Evolutionary conservation across 2,888 invertebrate genomes (phyloP).

Genomic region (Acleris cristana): DNA sequence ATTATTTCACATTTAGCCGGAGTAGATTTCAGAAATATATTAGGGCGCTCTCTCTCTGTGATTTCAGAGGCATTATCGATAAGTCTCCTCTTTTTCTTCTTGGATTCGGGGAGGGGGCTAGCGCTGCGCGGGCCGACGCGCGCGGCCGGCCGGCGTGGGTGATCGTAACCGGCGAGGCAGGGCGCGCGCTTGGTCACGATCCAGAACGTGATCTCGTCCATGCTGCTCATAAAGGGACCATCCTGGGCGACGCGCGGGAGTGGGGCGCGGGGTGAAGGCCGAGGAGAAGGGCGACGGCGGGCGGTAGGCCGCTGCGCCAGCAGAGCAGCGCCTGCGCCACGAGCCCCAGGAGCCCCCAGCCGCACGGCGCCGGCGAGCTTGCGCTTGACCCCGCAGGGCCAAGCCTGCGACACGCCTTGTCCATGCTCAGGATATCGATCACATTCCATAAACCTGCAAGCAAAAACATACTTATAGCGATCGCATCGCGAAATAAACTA

Average conservation of each 20-base stretch:
- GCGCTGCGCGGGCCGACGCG: constrained; percentile 37
- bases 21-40: constrained; percentile 67
- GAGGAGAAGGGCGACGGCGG: constrained; percentile 39
- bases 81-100: constrained; percentile 69
- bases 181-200: constrained; percentile 75
- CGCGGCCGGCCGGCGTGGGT: constrained; percentile 48
- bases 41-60: constrained; percentile 52
- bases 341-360: constrained; percentile 53
- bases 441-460: constrained; percentile 75
- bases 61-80: constrained; percentile 65
- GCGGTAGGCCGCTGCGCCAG: constrained; percentile 41
- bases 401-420: constrained; percentile 44
- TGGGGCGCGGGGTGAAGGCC: constrained; percentile 35
- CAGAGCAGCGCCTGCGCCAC: constrained; percentile 50
- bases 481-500: not conserved
- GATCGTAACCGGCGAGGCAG: constrained; percentile 73
- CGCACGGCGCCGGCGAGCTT: constrained; percentile 53
- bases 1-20: constrained; percentile 51
- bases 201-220: constrained; percentile 80
- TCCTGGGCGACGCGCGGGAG: constrained; percentile 37
- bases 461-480: constrained; percentile 10
- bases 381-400: constrained; percentile 50
- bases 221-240: constrained; percentile 73
- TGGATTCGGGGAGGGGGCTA: constrained; percentile 50
- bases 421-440: constrained; percentile 49